Evolutionary conservation across 1,140 invertebrate genomes (phyloP), one percentile per base, ranked within the genome.

Genomic region (Lasioglossum baleicum): DNA sequence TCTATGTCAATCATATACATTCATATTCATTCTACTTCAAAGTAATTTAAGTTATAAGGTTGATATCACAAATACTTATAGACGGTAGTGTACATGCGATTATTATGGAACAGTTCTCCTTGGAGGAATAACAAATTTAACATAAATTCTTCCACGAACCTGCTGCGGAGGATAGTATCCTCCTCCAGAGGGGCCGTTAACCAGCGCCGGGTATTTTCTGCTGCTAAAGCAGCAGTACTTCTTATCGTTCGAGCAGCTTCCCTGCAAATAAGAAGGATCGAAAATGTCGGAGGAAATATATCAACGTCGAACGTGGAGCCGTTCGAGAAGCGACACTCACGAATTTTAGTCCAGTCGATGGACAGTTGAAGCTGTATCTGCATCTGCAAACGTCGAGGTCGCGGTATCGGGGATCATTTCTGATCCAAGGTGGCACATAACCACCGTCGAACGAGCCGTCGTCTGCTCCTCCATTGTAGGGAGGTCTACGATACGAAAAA

Each of bases 331-430:
- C 7, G 26, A 63, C 5, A 83, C 93, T 93, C 90, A 95, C 94
- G 80, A 94, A 94, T 73, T 93, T 92, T 53, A 95, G 88, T 56
- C 93, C 94, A n/a, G 90, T 91, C 11, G 91, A 90, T 22, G 94
- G 93, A 77, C 94, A 95, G 82, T 95, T 95, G 90, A 94, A 94
- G 67, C 93, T 93, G 79, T 93, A 93, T 56, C 93, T 92, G 81
- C 94, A 95, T 80, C 93, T 94, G 87, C 94, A 95, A 26, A 87
- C 91, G 67, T 94, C 93, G 78, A 91, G 94, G 20, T 93, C 90
- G 80, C 91, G 91, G 66, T 88, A 88, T 78, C 87, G 85, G 7
- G 92, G 91, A n/a, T 90, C 88, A 58, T 93, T 87, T 76, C 85
- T 88, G 8, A 89, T 83, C 91, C 92, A 93, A 1, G 92, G 91